phyloP scores from a whole-genome alignment of 2,113 vertebrate species.

The Himantopus leucocephalus region DNA sequence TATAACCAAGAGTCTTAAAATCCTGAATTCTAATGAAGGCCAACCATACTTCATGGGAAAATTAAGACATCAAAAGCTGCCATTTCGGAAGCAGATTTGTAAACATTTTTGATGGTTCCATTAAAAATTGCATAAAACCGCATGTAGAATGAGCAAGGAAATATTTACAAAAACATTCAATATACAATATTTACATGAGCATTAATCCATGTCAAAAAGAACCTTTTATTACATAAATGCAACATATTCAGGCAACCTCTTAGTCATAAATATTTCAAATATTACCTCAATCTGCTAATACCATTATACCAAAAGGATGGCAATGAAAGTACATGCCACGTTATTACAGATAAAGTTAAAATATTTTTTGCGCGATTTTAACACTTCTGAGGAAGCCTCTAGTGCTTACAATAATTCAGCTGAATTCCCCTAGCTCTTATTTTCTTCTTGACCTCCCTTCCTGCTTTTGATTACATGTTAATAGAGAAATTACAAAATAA shows the following conservation, averaged over 20 bases:
- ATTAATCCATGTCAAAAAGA: constrained; percentile 26
- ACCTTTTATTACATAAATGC: neutral
- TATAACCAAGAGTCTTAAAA: constrained; percentile 41
- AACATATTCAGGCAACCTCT: neutral
- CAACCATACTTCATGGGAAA: constrained; percentile 8
- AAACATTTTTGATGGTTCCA: constrained; percentile 40
- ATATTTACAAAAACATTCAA: constrained; percentile 4
- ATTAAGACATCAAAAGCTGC: constrained; percentile 41
- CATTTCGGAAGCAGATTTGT: constrained; percentile 42
- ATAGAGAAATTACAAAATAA: neutral
- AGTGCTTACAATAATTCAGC: neutral
- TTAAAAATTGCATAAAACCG: constrained; percentile 44
- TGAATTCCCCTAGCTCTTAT: neutral
- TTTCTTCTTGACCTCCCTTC: neutral
- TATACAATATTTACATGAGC: neutral
- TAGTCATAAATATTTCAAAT: neutral
- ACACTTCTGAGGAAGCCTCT: neutral
- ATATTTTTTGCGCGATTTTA: neutral
- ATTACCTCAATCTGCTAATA: neutral
- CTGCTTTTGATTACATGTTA: neutral
- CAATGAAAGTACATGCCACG: neutral
- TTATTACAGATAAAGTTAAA: neutral
- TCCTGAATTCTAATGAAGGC: constrained; percentile 45
- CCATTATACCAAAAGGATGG: neutral
- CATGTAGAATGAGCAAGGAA: constrained; percentile 18